Evolutionary conservation across 2,113 vertebrate genomes (phyloP), one percentile per base, ranked within the genome.

Genomic region (Cynoglossus semilaevis): DNA sequence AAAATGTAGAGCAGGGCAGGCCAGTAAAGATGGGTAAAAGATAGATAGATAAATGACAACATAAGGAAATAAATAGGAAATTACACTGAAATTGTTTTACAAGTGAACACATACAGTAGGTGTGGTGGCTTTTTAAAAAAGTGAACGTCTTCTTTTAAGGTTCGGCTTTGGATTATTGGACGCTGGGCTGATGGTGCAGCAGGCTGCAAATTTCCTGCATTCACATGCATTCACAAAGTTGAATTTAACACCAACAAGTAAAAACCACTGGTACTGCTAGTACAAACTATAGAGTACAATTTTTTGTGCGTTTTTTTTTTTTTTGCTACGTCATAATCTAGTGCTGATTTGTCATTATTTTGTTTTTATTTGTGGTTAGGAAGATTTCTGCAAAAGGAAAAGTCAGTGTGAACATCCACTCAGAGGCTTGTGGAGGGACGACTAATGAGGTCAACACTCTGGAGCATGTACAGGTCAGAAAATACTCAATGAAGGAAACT

Each of bases 131-230:
- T n/a, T 18, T 44, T 51, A 58, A 58, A 44, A 34, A 52, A 48
- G 13, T 54, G 57, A n/a, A 37, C 42, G 19, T 41, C 38, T 18
- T n/a, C 9, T 67, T 64, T 66, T 46, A 75, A 87, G 84, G 61
- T 87, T 74, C 45, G 87, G 85, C 15, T 88, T 87, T 68, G 83
- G 84, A 44, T 38, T 91, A 56, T 51, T 89, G 43, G 85, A 88
- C 52, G 86, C 81, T 15, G 86, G 63, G 40, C 74, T 88, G 60
- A 81, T 89, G 82, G 85, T 90, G 29, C 80, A 90, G 74, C 80
- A 83, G 63, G 80, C 85, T 1, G 5, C 79, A 8, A 45, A 19
- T 15, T 83, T 87, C 50, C n/a, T 29, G 65, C 41, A 41, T 45
- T 1, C 59, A 80, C n/a, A 9, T 90, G 85, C 69, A 64, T 37